Conservation (phyloP, 2,888 invertebrate species). For the Lithophane semibrunnea region DNA sequence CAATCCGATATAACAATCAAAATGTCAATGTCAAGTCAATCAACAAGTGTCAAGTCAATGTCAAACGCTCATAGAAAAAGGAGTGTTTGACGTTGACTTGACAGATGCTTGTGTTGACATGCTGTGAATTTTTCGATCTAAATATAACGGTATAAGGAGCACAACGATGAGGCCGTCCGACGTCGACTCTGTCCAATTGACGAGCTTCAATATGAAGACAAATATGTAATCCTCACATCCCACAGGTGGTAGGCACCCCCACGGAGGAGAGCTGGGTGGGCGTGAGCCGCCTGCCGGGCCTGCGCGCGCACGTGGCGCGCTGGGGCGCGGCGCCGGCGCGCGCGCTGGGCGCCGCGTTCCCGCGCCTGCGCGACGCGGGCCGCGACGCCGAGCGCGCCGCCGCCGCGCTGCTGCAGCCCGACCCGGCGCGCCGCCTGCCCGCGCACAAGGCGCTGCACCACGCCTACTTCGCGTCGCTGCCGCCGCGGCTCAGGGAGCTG, state of each 20-base stretch:
- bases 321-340: constrained; percentile 93
- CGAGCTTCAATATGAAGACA: too few relatives aligned
- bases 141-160: not conserved
- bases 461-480: constrained; percentile 97
- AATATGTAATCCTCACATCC: accelerated
- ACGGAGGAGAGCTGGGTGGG: constrained; percentile 98
- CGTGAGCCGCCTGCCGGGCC: constrained; percentile 96
- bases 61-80: too few relatives aligned
- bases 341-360: constrained; percentile 96
- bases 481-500: constrained; percentile 96
- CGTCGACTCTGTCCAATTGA: not conserved
- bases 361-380: constrained; percentile 96
- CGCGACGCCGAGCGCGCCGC: constrained; percentile 97
- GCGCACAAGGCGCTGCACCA: constrained; percentile 97
- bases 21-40: too few relatives aligned
- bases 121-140: not conserved
- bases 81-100: too few relatives aligned
- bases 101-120: too few relatives aligned
- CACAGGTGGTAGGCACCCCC: constrained; percentile 97
- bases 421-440: constrained; percentile 96
- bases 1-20: too few relatives aligned
- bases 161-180: too few relatives aligned
- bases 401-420: constrained; percentile 95
- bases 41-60: too few relatives aligned
- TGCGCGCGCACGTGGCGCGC: constrained; percentile 92